These are phyloP conservation scores for Taeniopygia guttata DNA, from an alignment of 2,797 vertebrate species.

Conservation along the genomic window DNA sequence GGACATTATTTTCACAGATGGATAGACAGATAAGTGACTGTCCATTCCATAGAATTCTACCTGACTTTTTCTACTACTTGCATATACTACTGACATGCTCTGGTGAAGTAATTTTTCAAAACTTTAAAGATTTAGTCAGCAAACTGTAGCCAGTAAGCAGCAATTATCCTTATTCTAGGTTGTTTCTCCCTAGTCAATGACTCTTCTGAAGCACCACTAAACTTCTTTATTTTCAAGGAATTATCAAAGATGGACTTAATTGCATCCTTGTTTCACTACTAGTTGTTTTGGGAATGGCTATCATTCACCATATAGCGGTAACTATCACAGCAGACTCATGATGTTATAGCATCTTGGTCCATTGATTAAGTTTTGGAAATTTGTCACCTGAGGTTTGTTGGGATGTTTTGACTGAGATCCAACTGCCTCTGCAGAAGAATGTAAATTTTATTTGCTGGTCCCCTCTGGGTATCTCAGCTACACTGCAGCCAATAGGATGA, in stretches of 20 bases:
- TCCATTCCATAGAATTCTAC: neutral
- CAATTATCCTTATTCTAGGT: neutral
- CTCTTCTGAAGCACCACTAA: neutral
- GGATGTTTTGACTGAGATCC: neutral
- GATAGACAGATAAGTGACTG: neutral
- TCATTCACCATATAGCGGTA: neutral
- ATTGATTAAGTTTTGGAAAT: neutral
- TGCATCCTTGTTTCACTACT: neutral
- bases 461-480: neutral
- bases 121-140: neutral
- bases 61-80: neutral
- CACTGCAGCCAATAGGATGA: fast-evolving
- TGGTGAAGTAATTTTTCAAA: neutral
- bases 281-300: neutral
- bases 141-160: neutral
- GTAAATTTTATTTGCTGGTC: neutral
- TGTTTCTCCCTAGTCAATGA: neutral
- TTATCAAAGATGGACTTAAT: neutral
- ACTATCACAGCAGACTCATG: neutral
- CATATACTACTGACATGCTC: neutral
- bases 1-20: neutral
- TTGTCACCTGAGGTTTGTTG: neutral
- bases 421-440: neutral
- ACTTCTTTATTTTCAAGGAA: neutral
- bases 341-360: neutral